Evolutionary conservation across 1,140 invertebrate genomes (phyloP), one percentile per base, ranked within the genome.

Genomic region (Acarapis woodi): DNA sequence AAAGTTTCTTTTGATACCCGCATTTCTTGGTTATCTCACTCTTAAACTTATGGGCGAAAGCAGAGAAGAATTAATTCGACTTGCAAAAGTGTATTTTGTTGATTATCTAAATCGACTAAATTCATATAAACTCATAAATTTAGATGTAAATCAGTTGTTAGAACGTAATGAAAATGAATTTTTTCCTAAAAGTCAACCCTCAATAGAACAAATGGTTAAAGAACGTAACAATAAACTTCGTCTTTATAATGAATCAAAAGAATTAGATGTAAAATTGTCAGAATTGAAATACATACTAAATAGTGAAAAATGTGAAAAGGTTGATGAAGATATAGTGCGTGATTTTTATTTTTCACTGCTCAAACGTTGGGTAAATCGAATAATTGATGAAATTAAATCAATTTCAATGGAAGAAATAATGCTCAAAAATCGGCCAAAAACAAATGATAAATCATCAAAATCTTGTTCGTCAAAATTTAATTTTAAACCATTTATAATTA

Each of bases 401-500:
- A 56, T 62, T 41, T 43, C 49, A 43, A 46, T 46, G 44, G 47
- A 42, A 49, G 53, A 48, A 35, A 50, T 23, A 37, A 46, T 39
- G 43, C 24, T 38, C 4, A 4, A 40, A 51, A 31, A 25, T 49
- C 42, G 53, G 34, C 30, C 18, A 29, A 35, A 30, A 31, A 10
- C 23, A 25, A 12, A n/a, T n/a, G n/a, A n/a, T n/a, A n/a, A n/a
- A n/a, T n/a, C 30, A 33, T 6, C 23, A 24, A 26, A 9, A 10
- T n/a, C 14, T 4, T 18, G 12, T 24, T 12, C 28, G 42, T 48
- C n/a, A 32, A 35, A 22, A 15, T 42, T 54, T 15, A 67, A 71
- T 4, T 50, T 83, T n/a, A 68, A 71, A 52, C 79, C 87, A 1
- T 75, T 94, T 41, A 85, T 94, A 34, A 80, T 96, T 21, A 88